These are phyloP conservation scores for Nymphalis urticae DNA, from an alignment of 2,888 invertebrate species.

Conservation along the genomic window DNA sequence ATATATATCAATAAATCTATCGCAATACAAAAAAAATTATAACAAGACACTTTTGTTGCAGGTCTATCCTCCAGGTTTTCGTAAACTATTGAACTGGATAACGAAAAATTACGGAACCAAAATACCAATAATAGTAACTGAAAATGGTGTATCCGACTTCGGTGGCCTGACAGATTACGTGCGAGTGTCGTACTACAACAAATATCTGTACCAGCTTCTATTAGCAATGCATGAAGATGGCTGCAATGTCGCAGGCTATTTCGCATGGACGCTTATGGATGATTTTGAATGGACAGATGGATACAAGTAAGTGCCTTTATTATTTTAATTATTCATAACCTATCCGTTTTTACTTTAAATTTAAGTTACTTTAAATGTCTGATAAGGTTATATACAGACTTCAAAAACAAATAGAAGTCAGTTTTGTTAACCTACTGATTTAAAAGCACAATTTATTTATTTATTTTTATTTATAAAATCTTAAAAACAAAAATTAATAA, in stretches of 20 bases:
- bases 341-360: too few relatives aligned
- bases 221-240: slow-evolving; percentile 67
- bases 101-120: slow-evolving; percentile 81
- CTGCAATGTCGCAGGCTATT: slow-evolving; percentile 76
- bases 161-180: slow-evolving; percentile 64
- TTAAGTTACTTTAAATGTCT: too few relatives aligned
- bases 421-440: too few relatives aligned
- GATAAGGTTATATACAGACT: too few relatives aligned
- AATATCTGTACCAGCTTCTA: slow-evolving; percentile 66
- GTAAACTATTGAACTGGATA: slow-evolving; percentile 83
- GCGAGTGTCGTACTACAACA: slow-evolving; percentile 79
- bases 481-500: too few relatives aligned
- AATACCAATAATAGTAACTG: slow-evolving; percentile 81
- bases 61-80: slow-evolving; percentile 84
- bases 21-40: background rate
- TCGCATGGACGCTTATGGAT: slow-evolving; percentile 84
- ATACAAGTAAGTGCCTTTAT: slow-evolving; percentile 60
- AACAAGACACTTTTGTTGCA: slow-evolving; percentile 46
- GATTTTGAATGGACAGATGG: slow-evolving; percentile 83
- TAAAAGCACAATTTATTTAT: too few relatives aligned
- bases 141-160: slow-evolving; percentile 81
- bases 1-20: background rate
- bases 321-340: background rate
- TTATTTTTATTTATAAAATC: too few relatives aligned
- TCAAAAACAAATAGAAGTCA: too few relatives aligned